A percentile compares a stretch with the other conserved stretches of the same genome.
phyloP scores from a whole-genome alignment of 2,888 invertebrate species.

The Sinodicranocentrus sp. region DNA sequence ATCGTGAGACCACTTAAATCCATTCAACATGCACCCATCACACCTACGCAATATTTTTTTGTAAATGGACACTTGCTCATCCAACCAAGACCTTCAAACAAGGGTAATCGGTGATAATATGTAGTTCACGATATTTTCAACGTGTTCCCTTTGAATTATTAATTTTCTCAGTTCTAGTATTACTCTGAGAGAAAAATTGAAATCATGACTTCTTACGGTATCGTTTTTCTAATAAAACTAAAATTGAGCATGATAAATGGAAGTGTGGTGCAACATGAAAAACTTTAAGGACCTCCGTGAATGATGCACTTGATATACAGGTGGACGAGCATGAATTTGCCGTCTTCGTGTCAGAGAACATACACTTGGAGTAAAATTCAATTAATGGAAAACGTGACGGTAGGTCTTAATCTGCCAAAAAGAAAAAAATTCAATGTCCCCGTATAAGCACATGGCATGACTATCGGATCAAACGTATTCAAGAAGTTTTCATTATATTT shows the following conservation, averaged over 20 bases:
- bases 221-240: constrained; percentile 51
- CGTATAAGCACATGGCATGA: too few species aligned
- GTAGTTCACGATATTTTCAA: neutral
- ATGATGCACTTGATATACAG: constrained; percentile 29
- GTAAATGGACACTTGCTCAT: too few species aligned
- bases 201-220: constrained; percentile 57
- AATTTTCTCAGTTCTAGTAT: neutral
- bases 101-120: too few species aligned
- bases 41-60: too few species aligned
- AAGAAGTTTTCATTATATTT: too few species aligned
- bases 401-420: neutral
- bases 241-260: constrained; percentile 58
- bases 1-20: too few species aligned
- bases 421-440: neutral
- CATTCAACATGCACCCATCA: too few species aligned
- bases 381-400: constrained; percentile 63
- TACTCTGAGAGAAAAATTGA: constrained; percentile 37
- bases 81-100: too few species aligned
- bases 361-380: constrained; percentile 34
- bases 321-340: constrained; percentile 16
- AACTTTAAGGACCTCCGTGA: constrained; percentile 55
- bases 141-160: too few species aligned
- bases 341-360: constrained; percentile 54
- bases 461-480: too few species aligned
- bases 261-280: constrained; percentile 50